phyloP scores from a whole-genome alignment of 2,797 vertebrate genomes.

The Smutsia temminckii region DNA sequence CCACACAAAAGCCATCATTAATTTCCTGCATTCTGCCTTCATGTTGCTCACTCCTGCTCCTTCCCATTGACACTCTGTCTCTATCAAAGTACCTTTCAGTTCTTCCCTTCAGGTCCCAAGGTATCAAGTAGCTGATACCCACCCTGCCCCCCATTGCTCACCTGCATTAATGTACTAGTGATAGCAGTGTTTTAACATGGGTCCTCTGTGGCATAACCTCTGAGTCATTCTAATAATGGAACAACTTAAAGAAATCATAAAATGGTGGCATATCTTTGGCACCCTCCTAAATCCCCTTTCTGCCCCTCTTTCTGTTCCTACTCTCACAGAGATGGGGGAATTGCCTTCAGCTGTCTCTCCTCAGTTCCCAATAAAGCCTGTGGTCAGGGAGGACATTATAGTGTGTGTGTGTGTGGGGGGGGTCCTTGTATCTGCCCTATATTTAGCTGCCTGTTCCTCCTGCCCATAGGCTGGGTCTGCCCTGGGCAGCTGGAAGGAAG shows the following conservation, averaged over 20 bases:
- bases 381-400: not conserved
- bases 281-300: not conserved
- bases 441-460: constrained; percentile 12
- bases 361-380: not conserved
- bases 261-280: not conserved
- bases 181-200: not conserved
- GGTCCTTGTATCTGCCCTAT: not conserved
- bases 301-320: not conserved
- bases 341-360: not conserved
- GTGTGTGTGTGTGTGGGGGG: not conserved
- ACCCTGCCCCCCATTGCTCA: not conserved
- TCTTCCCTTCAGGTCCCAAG: not conserved
- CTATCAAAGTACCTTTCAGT: not conserved
- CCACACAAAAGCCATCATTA: not conserved
- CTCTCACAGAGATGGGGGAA: not conserved
- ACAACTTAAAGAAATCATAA: not conserved
- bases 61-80: not conserved
- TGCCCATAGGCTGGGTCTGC: not conserved
- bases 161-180: not conserved
- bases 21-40: constrained; percentile 19
- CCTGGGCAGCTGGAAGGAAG: not conserved
- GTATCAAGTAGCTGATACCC: not conserved
- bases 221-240: not conserved
- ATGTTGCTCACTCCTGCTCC: not conserved
- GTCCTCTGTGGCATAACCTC: not conserved